Conservation (phyloP, 1,140 invertebrate species). For the Orius laevigatus region DNA sequence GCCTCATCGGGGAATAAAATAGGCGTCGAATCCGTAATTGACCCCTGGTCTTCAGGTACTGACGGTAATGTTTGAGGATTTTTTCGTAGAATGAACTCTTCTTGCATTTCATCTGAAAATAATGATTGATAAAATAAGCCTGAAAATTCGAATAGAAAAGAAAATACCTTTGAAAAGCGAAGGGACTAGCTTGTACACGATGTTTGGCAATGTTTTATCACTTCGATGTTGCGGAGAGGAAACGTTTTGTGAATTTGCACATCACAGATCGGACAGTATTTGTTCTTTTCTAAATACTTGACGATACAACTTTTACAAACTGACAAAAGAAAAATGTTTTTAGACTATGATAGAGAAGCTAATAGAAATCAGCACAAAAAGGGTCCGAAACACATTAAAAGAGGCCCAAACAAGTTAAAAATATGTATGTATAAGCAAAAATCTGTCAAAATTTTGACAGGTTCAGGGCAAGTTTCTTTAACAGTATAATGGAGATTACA, state of each 20-base stretch:
- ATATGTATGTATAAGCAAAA: too few relatives aligned
- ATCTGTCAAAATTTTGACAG: too few relatives aligned
- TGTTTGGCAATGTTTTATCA: constrained; percentile 62
- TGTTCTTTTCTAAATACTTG: constrained; percentile 57
- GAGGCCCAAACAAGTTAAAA: too few relatives aligned
- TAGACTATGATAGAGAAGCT: too few relatives aligned
- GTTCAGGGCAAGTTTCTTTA: too few relatives aligned
- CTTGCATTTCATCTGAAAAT: constrained; percentile 51
- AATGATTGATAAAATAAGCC: not conserved
- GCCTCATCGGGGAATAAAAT: constrained; percentile 55
- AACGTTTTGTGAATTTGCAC: constrained; percentile 59
- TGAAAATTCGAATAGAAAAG: constrained; percentile 1
- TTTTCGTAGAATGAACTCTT: constrained; percentile 47
- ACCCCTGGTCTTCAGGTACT: constrained; percentile 36
- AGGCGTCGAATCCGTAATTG: constrained; percentile 36
- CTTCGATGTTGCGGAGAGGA: constrained; percentile 51
- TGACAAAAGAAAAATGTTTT: constrained; percentile 28
- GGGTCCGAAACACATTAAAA: too few relatives aligned
- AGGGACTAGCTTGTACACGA: constrained; percentile 74
- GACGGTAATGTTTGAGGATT: constrained; percentile 33
- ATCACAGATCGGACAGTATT: constrained; percentile 66
- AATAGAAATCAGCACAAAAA: too few relatives aligned
- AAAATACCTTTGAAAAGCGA: constrained; percentile 53
- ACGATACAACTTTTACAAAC: constrained; percentile 78
- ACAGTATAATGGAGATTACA: too few relatives aligned